Percentiles rank a stretch among this genome's conserved stretches.
These are phyloP conservation scores for Grammomys dolichurus DNA, from an alignment of 2,113 vertebrate genomes.

Conservation along the genomic window DNA sequence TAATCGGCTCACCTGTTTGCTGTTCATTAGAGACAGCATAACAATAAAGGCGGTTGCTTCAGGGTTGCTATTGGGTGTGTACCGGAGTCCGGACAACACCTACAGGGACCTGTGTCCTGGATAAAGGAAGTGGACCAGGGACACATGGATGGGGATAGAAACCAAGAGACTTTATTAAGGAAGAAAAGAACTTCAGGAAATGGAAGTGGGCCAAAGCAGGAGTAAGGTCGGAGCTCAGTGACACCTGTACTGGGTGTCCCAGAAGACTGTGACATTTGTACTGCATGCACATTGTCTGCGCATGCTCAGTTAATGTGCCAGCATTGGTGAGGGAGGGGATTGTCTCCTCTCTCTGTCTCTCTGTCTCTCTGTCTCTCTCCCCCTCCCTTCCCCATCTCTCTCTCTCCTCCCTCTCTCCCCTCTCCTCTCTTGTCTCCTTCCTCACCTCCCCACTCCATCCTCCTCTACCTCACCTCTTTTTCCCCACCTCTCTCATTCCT, in stretches of 20 bases:
- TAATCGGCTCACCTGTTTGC: background rate
- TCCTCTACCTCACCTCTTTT: background rate
- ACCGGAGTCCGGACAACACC: background rate
- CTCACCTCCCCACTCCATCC: background rate
- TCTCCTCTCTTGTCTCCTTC: background rate
- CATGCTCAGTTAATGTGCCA: background rate
- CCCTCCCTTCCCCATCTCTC: too few species aligned
- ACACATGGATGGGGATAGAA: background rate
- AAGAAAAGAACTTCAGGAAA: background rate
- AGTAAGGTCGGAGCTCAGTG: background rate
- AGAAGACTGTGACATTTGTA: too few species aligned
- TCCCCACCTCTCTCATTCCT: background rate
- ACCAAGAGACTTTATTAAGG: background rate
- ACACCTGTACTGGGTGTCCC: background rate
- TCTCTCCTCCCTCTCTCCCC: fast-evolving
- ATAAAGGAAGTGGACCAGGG: background rate
- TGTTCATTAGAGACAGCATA: background rate
- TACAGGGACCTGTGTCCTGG: background rate
- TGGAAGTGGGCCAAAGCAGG: background rate
- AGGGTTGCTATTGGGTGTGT: background rate
- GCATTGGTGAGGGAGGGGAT: background rate
- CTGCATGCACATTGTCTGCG: background rate
- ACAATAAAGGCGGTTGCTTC: background rate
- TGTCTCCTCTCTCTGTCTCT: background rate
- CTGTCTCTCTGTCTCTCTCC: background rate